These are phyloP conservation scores for Petrocephalus schoutedeni DNA, from an alignment of 2,797 vertebrate genomes.

Conservation along the genomic window DNA sequence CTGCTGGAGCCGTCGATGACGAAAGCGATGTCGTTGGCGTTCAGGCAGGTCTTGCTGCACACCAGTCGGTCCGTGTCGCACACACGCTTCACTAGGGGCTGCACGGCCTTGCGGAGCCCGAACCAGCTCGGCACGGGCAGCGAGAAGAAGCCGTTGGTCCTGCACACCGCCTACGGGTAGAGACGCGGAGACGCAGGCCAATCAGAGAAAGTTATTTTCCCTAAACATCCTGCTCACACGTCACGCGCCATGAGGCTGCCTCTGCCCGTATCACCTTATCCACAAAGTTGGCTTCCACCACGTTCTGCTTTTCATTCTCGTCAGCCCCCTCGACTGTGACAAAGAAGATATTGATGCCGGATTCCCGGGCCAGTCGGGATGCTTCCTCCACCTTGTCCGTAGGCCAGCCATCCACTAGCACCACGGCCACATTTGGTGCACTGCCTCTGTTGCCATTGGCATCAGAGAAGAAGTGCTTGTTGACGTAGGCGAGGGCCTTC, in stretches of 20 bases:
- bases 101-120: constrained; percentile 74
- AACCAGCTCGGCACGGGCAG: constrained; percentile 87
- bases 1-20: constrained; percentile 96
- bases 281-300: constrained; percentile 83
- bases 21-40: constrained; percentile 89
- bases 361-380: constrained; percentile 84
- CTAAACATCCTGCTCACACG: neutral
- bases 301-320: constrained; percentile 78
- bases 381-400: constrained; percentile 90
- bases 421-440: constrained; percentile 85
- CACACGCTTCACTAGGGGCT: constrained; percentile 83
- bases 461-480: constrained; percentile 87
- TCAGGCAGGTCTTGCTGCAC: constrained; percentile 97
- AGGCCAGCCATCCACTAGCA: constrained; percentile 94
- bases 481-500: constrained; percentile 86
- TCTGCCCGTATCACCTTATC: constrained; percentile 73
- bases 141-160: constrained; percentile 84
- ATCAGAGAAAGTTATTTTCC: neutral
- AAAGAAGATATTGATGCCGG: constrained; percentile 96
- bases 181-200: neutral
- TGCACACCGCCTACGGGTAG: constrained; percentile 80
- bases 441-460: constrained; percentile 82
- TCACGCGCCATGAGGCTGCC: neutral
- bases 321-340: constrained; percentile 88
- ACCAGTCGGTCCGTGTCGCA: constrained; percentile 79